A percentile compares a stretch with the other conserved stretches of the same genome.
phyloP scores from a whole-genome alignment of 2,797 vertebrate species.

The Hapalemur alaotrensis region DNA sequence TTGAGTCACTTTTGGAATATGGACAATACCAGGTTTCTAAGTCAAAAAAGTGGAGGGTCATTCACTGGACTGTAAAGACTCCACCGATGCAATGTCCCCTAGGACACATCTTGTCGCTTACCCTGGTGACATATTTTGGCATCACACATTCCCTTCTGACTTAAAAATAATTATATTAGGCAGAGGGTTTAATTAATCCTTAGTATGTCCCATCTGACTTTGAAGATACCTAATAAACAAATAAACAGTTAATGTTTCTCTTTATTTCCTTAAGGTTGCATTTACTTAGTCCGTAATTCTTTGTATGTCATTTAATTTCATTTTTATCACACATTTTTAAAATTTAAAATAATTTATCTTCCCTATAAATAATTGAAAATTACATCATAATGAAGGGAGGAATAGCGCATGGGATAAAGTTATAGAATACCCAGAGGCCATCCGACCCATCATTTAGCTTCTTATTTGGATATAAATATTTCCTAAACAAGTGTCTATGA shows the following conservation, averaged over 20 bases:
- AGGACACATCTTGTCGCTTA: not conserved
- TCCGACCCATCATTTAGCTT: not conserved
- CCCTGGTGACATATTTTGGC: not conserved
- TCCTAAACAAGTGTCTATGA: not conserved
- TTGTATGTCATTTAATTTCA: not conserved
- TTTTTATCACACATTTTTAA: not conserved
- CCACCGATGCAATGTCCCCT: not conserved
- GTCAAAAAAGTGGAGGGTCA: not conserved
- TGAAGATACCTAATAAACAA: not conserved
- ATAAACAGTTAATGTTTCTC: not conserved
- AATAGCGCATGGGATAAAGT: not conserved
- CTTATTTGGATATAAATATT: not conserved
- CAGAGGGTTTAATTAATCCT: conserved; percentile 15
- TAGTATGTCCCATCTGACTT: not conserved
- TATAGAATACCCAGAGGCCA: not conserved
- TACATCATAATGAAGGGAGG: not conserved
- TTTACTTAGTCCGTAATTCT: not conserved
- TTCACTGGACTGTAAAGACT: not conserved
- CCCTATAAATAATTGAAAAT: not conserved
- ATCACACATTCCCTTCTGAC: not conserved
- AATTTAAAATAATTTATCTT: not conserved
- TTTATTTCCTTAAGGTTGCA: not conserved
- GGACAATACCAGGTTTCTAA: not conserved
- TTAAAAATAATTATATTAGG: not conserved
- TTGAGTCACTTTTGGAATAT: not conserved